Conservation (phyloP, 2,888 invertebrate genomes). For the Eubasilissa splendida region DNA sequence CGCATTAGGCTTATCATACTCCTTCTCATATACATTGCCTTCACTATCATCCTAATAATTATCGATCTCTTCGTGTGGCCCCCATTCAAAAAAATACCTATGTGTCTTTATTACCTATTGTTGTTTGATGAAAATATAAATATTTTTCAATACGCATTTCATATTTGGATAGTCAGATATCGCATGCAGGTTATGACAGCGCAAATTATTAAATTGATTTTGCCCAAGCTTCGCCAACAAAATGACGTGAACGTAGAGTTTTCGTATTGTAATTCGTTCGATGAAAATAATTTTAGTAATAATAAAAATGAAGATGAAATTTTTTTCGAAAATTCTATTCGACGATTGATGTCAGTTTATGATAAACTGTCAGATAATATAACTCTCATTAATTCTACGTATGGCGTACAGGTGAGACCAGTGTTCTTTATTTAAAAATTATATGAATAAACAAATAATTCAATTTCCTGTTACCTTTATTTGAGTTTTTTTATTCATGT, state of each 20-base stretch:
- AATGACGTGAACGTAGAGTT: background rate
- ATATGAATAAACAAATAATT: too few relatives aligned
- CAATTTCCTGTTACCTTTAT: too few relatives aligned
- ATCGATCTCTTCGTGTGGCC: background rate
- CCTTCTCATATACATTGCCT: background rate
- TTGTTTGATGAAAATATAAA: background rate
- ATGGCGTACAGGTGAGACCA: constrained; percentile 17
- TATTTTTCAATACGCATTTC: background rate
- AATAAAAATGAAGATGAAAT: background rate
- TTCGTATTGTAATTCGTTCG: background rate
- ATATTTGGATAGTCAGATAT: background rate
- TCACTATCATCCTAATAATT: background rate
- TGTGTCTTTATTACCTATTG: background rate
- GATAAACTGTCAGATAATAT: constrained; percentile 21
- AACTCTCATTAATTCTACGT: background rate
- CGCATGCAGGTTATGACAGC: background rate
- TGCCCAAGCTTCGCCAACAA: background rate
- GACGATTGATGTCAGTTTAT: constrained; percentile 5
- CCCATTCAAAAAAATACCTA: background rate
- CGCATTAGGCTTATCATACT: background rate
- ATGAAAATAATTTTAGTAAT: background rate
- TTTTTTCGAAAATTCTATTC: background rate
- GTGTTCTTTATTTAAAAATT: too few relatives aligned
- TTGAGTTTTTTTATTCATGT: too few relatives aligned
- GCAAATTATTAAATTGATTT: background rate